Evolutionary conservation across 2,888 invertebrate species (phyloP), one percentile per base, ranked within the genome.

Genomic region (Trichopoda pennipes): DNA sequence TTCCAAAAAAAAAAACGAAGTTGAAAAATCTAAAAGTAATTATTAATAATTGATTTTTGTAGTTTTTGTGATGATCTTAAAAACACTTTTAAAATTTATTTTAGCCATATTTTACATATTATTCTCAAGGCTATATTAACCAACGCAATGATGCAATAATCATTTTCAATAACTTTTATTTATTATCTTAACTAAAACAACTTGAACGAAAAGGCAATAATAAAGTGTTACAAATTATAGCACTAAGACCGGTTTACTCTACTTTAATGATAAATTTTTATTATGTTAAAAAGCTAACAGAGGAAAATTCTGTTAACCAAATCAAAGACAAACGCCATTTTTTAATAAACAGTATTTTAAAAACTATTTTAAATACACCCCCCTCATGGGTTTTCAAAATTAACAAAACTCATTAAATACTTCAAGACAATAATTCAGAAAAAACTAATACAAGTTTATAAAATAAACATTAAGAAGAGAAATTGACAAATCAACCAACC

Each of bases 291-390:
- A 47, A 17, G 6, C 17, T 3, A 47, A 47, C 8, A 17, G 9
- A 9, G 17, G 9, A 10, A 17, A 19, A 49, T 8, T 17, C 17
- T 49, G 17, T 38, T 12, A 49, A 4, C 2, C n/a, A 16, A 19
- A 6, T 14, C 10, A 58, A 64, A 53, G 61, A 79, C 51, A 76
- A 75, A 53, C 82, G 79, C 82, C 82, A 82, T 82, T 82, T 82
- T 82, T 21, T 32, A 47, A 14, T 23, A 35, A 44, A 53, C 23
- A 35, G 17, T 14, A 21, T 28, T 28, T 51, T 19, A 68, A 51
- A 61, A 49, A 47, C 21, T 19, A 28, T 23, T 19, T 42, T 28
- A 23, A 72, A 76, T 66, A 55, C 66, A 69, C 53, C 68, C 66
- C 69, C 78, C 78, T 68, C 35, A 63, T 61, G 73, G 68, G 61